Percentiles rank a stretch among this genome's conserved stretches.
phyloP scores from a whole-genome alignment of 2,888 invertebrate genomes.

The Aplocera efformata region DNA sequence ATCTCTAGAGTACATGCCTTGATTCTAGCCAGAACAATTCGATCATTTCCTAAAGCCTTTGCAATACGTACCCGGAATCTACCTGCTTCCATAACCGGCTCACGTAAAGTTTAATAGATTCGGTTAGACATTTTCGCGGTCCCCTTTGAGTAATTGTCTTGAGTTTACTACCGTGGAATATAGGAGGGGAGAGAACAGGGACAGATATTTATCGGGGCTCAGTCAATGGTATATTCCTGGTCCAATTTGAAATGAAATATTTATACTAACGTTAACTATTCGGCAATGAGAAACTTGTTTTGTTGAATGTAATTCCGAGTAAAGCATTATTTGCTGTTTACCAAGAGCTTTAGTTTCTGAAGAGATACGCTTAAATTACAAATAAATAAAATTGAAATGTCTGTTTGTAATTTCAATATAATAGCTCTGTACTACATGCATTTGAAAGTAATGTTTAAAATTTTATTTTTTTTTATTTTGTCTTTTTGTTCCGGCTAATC shows the following conservation, averaged over 20 bases:
- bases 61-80: constrained; percentile 14
- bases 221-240: constrained; percentile 14
- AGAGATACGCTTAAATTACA: too few species aligned
- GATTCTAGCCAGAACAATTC: constrained; percentile 10
- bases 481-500: too few species aligned
- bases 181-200: constrained; percentile 23
- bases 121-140: constrained; percentile 28
- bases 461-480: too few species aligned
- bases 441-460: too few species aligned
- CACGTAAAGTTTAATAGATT: constrained; percentile 31
- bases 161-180: constrained; percentile 25
- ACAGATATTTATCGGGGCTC: constrained; percentile 18
- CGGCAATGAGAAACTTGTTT: too few species aligned
- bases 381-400: too few species aligned
- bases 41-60: constrained; percentile 17
- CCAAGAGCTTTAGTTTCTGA: too few species aligned
- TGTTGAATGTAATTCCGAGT: too few species aligned
- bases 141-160: constrained; percentile 35
- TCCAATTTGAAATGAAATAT: constrained; percentile 6
- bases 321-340: too few species aligned
- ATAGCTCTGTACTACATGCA: too few species aligned
- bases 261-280: too few species aligned
- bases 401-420: too few species aligned
- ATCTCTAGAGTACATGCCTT: constrained; percentile 5
- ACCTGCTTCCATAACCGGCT: constrained; percentile 25